phyloP scores from a whole-genome alignment of 1,140 invertebrate genomes.

The Cydia splendana region DNA sequence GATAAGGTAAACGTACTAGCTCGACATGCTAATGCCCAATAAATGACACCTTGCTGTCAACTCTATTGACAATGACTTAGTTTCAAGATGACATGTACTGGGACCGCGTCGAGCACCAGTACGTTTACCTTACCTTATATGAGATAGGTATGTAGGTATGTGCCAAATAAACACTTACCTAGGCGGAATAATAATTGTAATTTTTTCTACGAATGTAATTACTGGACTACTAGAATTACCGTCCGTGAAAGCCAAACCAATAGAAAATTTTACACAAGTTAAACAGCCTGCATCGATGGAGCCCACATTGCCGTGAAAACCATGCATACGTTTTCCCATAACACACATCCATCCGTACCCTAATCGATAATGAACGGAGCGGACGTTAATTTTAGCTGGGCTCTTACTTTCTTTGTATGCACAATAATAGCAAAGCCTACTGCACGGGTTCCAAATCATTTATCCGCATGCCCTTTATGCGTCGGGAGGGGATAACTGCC shows the following conservation, averaged over 20 bases:
- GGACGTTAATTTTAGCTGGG: conserved; percentile 45
- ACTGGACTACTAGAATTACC: neutral
- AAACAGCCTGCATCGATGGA: conserved; percentile 22
- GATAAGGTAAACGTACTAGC: too few relatives aligned
- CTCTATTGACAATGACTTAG: too few relatives aligned
- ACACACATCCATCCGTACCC: conserved; percentile 41
- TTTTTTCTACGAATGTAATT: neutral
- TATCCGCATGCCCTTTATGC: too few relatives aligned
- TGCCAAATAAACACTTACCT: too few relatives aligned
- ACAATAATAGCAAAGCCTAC: conserved; percentile 9
- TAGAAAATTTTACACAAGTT: conserved; percentile 13
- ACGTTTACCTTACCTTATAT: too few relatives aligned
- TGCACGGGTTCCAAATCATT: neutral
- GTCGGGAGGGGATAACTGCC: too few relatives aligned
- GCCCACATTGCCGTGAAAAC: conserved; percentile 15
- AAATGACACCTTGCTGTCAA: too few relatives aligned
- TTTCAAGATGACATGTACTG: too few relatives aligned
- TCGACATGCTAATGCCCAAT: too few relatives aligned
- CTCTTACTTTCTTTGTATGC: conserved; percentile 18
- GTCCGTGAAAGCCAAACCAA: neutral
- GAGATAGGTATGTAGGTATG: too few relatives aligned
- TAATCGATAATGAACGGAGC: conserved; percentile 56
- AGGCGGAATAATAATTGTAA: too few relatives aligned
- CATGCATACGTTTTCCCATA: conserved; percentile 27
- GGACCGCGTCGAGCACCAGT: too few relatives aligned